Evolutionary conservation across 2,888 invertebrate genomes (phyloP), one percentile per base, ranked within the genome.

Genomic region (Nematopogon swammerdamellus): DNA sequence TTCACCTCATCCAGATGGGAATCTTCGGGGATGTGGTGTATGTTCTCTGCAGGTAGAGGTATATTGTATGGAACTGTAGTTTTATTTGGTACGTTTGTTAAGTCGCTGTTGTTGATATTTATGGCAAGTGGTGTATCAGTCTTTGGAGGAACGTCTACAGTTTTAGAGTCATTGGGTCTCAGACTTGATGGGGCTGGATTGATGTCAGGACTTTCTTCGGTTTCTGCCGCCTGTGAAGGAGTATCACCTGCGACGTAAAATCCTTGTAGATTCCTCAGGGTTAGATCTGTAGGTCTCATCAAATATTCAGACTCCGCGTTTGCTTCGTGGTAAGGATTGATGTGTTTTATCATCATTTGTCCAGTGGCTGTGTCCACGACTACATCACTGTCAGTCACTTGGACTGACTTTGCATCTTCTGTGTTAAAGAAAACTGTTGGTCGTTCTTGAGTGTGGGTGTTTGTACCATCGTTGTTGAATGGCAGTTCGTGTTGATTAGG

Each of bases 351-450:
- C n/a, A 54, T 29, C 16, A 51, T 52, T 44, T 54, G 53, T 11
- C 53, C 54, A 2, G 54, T 53, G 42, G 47, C 51, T 18, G 48
- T 29, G 25, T 54, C 53, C 45, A 53, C 53, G 8, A 55, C 50
- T 8, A 55, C 55, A 20, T 55, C 55, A 18, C 50, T 54, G 19
- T 54, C 46, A 10, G 52, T 52, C 44, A 53, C 44, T 19, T 55
- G 50, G 14, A 52, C 49, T 10, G 50, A 52, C 44, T 51, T 53
- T 0, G 53, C 53, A 18, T 53, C 52, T n/a, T 53, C 54, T 3
- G 52, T 52, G 19, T 51, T 50, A 46, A 49, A 56, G 6, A 52
- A 53, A 36, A 46, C 48, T 18, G 36, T 50, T 5, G 52, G 51
- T 17, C 55, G 49, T 44, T 54, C 50, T 30, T 51, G 51, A 4